phyloP scores from a whole-genome alignment of 2,888 invertebrate genomes.

The Bugulina stolonifera region DNA sequence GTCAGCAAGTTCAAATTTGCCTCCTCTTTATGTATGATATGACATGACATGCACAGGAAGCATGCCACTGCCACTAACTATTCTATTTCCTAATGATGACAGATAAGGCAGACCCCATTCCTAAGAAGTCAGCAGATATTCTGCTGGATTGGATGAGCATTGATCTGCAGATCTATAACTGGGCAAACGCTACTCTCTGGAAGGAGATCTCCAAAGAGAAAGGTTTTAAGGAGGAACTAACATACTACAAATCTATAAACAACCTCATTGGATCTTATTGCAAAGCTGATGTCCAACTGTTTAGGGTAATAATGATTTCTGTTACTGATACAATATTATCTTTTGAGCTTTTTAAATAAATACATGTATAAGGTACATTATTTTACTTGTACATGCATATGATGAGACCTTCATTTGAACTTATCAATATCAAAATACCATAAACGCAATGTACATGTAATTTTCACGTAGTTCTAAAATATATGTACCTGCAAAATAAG shows the following conservation, averaged over 20 bases:
- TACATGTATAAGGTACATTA: background rate
- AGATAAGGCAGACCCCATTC: conserved; percentile 15
- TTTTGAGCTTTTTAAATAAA: background rate
- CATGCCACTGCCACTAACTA: background rate
- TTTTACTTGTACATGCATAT: background rate
- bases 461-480: too few relatives aligned
- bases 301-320: conserved; percentile 1
- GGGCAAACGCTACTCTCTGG: conserved; percentile 12
- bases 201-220: conserved; percentile 14
- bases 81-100: background rate
- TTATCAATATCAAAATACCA: too few relatives aligned
- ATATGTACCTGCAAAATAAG: too few relatives aligned
- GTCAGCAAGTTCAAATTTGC: too few relatives aligned
- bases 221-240: background rate
- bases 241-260: conserved; percentile 21
- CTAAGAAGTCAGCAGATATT: background rate
- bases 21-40: too few relatives aligned
- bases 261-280: background rate
- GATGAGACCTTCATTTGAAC: too few relatives aligned
- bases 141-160: conserved; percentile 21
- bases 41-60: too few relatives aligned
- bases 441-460: too few relatives aligned
- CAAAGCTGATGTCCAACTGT: conserved; percentile 1
- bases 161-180: background rate
- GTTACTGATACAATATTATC: background rate